Evolutionary conservation across 2,797 vertebrate genomes (phyloP).

Genomic region (Lutjanus argentimaculatus): DNA sequence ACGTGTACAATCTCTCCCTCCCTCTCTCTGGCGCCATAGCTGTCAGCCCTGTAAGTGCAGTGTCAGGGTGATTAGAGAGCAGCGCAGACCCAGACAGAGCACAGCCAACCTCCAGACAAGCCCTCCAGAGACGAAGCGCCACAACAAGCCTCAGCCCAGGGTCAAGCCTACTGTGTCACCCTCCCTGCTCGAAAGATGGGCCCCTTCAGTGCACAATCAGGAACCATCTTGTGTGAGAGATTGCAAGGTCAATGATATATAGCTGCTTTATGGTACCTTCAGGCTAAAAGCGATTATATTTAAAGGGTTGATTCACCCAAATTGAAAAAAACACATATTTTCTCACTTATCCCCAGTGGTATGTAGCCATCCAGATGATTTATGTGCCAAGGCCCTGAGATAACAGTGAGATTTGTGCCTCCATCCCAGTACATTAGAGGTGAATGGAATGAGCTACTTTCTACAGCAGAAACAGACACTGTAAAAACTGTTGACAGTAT

Average conservation of each 20-base stretch:
- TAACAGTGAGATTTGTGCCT: not conserved
- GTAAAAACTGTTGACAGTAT: not conserved
- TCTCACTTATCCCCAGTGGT: constrained; percentile 14
- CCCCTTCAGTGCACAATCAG: constrained; percentile 56
- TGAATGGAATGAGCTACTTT: not conserved
- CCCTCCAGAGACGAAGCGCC: constrained; percentile 70
- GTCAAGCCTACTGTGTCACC: constrained; percentile 73
- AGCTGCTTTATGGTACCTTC: constrained; percentile 50
- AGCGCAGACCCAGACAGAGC: constrained; percentile 71
- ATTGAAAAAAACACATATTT: constrained; percentile 55
- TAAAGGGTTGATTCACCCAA: constrained; percentile 36
- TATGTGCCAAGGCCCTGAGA: constrained; percentile 21
- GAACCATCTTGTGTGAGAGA: constrained; percentile 45
- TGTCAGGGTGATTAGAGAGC: constrained; percentile 83
- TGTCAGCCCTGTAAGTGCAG: constrained; percentile 81
- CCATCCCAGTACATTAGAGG: not conserved
- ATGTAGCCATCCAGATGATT: constrained; percentile 35
- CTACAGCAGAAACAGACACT: not conserved
- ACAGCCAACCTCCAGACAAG: constrained; percentile 72
- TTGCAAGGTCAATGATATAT: constrained; percentile 44
- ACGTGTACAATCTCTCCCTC: constrained; percentile 66
- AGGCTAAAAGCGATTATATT: constrained; percentile 44
- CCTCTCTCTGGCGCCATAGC: constrained; percentile 69
- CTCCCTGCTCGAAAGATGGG: constrained; percentile 58
- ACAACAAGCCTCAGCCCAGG: constrained; percentile 71